phyloP scores from a whole-genome alignment of 2,888 invertebrate genomes.

The Aquatica leii region DNA sequence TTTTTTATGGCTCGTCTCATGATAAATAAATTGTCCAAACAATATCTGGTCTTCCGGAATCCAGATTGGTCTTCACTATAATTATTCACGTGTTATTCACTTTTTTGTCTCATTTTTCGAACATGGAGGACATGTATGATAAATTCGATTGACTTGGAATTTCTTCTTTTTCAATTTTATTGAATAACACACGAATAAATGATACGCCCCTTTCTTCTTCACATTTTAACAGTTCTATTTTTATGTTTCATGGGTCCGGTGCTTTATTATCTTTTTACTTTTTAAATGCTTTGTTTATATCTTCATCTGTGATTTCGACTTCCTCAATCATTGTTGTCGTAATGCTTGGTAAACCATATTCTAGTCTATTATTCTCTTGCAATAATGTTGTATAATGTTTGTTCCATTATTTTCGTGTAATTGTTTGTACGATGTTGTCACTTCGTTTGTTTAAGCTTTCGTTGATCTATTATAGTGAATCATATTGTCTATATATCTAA shows the following conservation, averaged over 20 bases:
- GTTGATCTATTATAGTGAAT: neutral
- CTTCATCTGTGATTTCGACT: neutral
- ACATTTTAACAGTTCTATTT: neutral
- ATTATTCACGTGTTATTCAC: neutral
- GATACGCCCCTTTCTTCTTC: neutral
- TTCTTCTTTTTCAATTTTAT: neutral
- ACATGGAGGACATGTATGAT: neutral
- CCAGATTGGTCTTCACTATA: neutral
- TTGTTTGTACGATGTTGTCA: neutral
- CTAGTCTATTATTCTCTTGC: neutral
- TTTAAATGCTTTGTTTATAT: neutral
- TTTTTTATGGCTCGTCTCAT: neutral
- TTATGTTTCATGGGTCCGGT: neutral
- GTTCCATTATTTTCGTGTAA: neutral
- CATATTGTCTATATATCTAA: neutral
- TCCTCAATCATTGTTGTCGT: neutral
- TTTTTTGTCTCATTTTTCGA: neutral
- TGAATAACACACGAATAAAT: neutral
- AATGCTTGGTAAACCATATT: neutral
- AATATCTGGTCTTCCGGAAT: neutral
- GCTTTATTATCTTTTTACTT: neutral
- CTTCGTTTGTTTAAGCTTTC: neutral
- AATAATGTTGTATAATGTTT: neutral
- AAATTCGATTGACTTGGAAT: neutral
- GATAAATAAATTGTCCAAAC: neutral